phyloP scores from a whole-genome alignment of 2,797 vertebrate genomes.

The Crypturellus tataupa region DNA sequence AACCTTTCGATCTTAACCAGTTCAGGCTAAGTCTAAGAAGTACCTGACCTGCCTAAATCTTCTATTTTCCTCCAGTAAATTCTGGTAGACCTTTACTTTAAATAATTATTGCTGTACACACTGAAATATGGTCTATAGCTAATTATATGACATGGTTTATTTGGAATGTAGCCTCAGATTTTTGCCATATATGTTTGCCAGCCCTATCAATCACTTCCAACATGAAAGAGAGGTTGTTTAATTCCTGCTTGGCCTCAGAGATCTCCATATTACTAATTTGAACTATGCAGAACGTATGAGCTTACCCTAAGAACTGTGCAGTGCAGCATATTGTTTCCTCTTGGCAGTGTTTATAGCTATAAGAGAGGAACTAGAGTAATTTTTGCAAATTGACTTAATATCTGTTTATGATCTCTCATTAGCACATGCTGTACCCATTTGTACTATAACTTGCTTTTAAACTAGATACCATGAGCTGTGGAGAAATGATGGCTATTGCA shows the following conservation, averaged over 20 bases:
- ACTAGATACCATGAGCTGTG: not conserved
- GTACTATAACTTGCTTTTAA: conserved; percentile 36
- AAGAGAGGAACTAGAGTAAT: not conserved
- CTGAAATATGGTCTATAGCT: conserved; percentile 13
- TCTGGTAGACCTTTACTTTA: not conserved
- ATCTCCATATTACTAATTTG: conserved; percentile 30
- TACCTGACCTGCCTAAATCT: not conserved
- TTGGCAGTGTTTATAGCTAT: not conserved
- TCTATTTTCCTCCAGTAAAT: not conserved
- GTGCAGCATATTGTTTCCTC: conserved; percentile 16
- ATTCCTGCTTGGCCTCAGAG: conserved; percentile 32
- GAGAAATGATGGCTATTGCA: not conserved
- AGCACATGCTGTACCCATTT: conserved; percentile 8
- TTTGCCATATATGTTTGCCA: conserved; percentile 25
- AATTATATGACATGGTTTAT: not conserved
- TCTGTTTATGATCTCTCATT: conserved; percentile 32
- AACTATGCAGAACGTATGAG: conserved; percentile 45
- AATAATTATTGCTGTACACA: conserved; percentile 7
- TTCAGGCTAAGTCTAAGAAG: not conserved
- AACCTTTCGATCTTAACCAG: not conserved
- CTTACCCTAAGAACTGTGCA: not conserved
- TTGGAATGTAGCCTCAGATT: conserved; percentile 48
- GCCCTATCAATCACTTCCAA: conserved; percentile 48
- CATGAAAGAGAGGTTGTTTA: conserved; percentile 65
- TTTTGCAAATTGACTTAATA: conserved; percentile 41